Evolutionary conservation across 1,140 invertebrate species (phyloP).

Genomic region (Cotesia glomerata): DNA sequence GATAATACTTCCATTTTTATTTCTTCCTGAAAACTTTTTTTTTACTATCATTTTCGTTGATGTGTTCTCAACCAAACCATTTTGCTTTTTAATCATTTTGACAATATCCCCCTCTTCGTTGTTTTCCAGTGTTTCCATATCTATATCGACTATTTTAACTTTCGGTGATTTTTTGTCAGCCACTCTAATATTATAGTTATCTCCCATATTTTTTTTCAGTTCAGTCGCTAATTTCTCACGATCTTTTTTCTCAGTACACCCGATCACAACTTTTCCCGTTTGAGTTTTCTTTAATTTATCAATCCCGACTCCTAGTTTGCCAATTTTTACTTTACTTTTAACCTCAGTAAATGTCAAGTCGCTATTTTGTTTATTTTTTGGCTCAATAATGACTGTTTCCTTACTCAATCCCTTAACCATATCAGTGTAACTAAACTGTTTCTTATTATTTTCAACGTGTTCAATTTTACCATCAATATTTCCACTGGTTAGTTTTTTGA

Average conservation of each 20-base stretch:
- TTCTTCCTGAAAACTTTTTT: neutral
- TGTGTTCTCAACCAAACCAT: neutral
- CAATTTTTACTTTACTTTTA: constrained; percentile 1
- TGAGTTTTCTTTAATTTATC: neutral
- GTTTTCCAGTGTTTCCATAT: neutral
- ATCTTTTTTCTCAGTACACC: neutral
- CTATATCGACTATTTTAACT: constrained; percentile 15
- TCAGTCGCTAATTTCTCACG: neutral
- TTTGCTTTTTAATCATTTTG: constrained; percentile 12
- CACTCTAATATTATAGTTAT: neutral
- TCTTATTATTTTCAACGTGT: too few species aligned
- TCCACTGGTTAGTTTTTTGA: neutral
- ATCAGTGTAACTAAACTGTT: neutral
- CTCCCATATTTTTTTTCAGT: constrained; percentile 14
- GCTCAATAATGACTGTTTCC: neutral
- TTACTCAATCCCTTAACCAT: neutral
- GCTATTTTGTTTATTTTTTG: neutral
- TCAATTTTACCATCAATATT: too few species aligned
- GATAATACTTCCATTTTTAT: neutral
- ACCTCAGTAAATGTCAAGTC: neutral
- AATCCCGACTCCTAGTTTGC: neutral
- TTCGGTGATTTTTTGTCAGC: constrained; percentile 1
- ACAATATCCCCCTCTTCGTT: constrained; percentile 3
- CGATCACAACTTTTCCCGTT: constrained; percentile 15
- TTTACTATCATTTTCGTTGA: neutral